Evolutionary conservation across 2,113 vertebrate genomes (phyloP), one percentile per base, ranked within the genome.

Genomic region (Cyprinodon variegatus): DNA sequence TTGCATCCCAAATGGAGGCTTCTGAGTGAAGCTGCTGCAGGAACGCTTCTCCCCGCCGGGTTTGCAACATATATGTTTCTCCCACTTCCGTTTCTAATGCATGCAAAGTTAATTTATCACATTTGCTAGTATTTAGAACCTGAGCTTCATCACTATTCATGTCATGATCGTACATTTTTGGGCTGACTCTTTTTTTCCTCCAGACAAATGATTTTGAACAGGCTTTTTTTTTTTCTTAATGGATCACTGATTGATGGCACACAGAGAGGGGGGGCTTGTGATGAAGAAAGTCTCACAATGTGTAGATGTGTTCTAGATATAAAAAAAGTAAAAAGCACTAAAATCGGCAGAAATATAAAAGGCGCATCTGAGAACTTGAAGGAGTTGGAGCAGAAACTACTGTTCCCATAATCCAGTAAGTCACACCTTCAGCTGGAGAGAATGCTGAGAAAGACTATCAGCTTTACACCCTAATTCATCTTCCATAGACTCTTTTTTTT

Each of bases 371-470:
- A 76, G 65, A 85, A 86, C 61, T 85, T 65, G 79, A 83, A 74
- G 89, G 84, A 85, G 76, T 81, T 79, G 77, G 74, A 86, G 86
- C 66, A 75, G 77, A 83, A 88, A 86, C 86, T 80, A 86, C 88
- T 88, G 87, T 89, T 90, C 83, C 86, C 81, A 61, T 93, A 91
- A 93, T 93, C 90, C 91, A 91, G 82, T 90, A 85, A 90, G 89
- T 92, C 89, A 89, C 83, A 89, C 90, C 90, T 88, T 87, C 79
- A 85, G 83, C 91, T 86, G 86, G 88, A 85, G 82, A 91, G 79
- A 92, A 91, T 84, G 85, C 84, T 63, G 83, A 78, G 77, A 83
- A 84, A 83, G 77, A 90, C 88, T 81, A 74, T 76, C 76, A 57
- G 87, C 89, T 91, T 89, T 86, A 80, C 83, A 75, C 87, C 73